Percentiles rank a stretch among this genome's conserved stretches.
These are phyloP conservation scores for Osmerus eperlanus DNA, from an alignment of 2,113 vertebrate species.

Conservation along the genomic window DNA sequence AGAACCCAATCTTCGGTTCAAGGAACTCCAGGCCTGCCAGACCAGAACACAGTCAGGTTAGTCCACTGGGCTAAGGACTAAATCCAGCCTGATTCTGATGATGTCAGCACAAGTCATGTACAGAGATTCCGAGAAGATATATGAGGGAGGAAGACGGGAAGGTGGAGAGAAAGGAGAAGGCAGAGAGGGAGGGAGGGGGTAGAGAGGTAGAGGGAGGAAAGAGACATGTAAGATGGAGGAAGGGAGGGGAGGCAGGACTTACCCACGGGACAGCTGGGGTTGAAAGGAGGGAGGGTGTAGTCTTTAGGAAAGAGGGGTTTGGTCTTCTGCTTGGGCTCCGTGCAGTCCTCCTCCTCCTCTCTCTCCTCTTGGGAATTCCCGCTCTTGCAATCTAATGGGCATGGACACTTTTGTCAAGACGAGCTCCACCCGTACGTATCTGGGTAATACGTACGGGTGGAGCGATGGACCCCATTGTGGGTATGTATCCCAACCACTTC, in stretches of 20 bases:
- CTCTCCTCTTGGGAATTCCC: neutral
- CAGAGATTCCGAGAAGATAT: too few relatives aligned
- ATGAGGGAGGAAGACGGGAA: too few relatives aligned
- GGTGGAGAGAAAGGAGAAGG: too few relatives aligned
- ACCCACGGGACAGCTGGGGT: constrained; percentile 60
- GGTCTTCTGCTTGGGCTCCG: neutral
- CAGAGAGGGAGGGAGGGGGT: too few relatives aligned
- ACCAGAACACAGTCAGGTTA: neutral
- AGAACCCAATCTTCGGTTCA: constrained; percentile 65
- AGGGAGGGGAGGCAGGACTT: constrained; percentile 15
- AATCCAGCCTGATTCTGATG: too few relatives aligned
- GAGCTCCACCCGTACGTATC: too few relatives aligned
- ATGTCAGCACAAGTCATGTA: too few relatives aligned
- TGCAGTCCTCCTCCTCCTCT: neutral
- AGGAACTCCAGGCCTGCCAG: constrained; percentile 63
- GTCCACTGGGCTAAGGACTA: too few relatives aligned
- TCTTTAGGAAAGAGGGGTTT: neutral
- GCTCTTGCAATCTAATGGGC: constrained; percentile 18
- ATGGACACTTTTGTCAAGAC: neutral
- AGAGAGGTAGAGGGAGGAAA: too few relatives aligned
- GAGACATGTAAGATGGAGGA: neutral
- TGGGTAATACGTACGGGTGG: too few relatives aligned
- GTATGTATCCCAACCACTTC: too few relatives aligned
- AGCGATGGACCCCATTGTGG: too few relatives aligned
- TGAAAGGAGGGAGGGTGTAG: constrained; percentile 41